phyloP scores from a whole-genome alignment of 1,140 invertebrate genomes.

The Drosophila watanabei region DNA sequence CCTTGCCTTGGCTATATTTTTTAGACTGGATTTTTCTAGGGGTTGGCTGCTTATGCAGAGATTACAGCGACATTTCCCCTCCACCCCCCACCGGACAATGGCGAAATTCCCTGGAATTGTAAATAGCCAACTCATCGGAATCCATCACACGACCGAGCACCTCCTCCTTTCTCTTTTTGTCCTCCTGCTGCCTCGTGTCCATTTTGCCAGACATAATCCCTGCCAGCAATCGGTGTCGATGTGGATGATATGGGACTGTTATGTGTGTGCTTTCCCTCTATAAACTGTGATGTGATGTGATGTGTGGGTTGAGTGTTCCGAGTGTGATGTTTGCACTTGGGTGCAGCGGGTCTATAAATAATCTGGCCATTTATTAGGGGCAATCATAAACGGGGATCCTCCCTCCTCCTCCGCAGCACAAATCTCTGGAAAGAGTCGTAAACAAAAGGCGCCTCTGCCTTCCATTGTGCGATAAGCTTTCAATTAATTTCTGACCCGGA shows the following conservation, averaged over 20 bases:
- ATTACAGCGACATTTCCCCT: neutral
- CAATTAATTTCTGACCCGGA: slow-evolving; percentile 52
- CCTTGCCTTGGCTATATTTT: neutral
- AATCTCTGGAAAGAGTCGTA: slow-evolving; percentile 7
- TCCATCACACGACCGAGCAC: slow-evolving; percentile 4
- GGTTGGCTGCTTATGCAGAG: slow-evolving; percentile 3
- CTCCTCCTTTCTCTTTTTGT: no score
- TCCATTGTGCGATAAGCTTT: slow-evolving; percentile 51
- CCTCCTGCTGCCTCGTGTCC: slow-evolving; percentile 9
- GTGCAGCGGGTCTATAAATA: slow-evolving; percentile 36
- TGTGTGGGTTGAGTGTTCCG: neutral
- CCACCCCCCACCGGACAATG: neutral
- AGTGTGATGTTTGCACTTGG: slow-evolving; percentile 24
- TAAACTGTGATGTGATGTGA: slow-evolving; percentile 1
- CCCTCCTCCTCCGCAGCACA: neutral
- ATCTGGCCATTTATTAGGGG: slow-evolving; percentile 30
- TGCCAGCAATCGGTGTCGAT: slow-evolving; percentile 17
- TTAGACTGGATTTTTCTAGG: neutral
- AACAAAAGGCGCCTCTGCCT: slow-evolving; percentile 28
- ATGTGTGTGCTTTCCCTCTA: neutral
- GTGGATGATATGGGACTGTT: slow-evolving; percentile 20
- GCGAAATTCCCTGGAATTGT: slow-evolving; percentile 7
- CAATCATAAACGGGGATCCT: slow-evolving; percentile 17
- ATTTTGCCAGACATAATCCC: slow-evolving; percentile 30
- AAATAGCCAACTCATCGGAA: slow-evolving; percentile 27